Evolutionary conservation across 2,113 vertebrate species (phyloP), one percentile per base, ranked within the genome.

Genomic region (Rousettus leschenaultii): DNA sequence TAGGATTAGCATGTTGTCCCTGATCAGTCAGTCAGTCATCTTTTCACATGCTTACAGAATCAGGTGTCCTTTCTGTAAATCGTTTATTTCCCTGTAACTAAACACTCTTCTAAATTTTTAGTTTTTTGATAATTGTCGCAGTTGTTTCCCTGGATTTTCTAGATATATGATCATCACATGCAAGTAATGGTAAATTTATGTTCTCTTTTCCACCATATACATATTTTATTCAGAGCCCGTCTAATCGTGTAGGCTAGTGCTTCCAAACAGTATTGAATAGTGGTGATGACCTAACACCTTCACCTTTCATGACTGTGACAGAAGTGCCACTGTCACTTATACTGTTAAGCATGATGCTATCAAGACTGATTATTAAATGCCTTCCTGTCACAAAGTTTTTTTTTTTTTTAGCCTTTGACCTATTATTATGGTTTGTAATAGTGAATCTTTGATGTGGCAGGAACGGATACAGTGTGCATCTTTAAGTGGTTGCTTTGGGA

Each of bases 281-380:
- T 3, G 43, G 33, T 5, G 3, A 1, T 1, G 7, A 26, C 78
- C 40, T 12, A 4, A 40, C 5, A 18, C 2, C 7, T 2, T 0
- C 5, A 2, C 16, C 35, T 73, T n/a, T n/a, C 14, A 0, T 14
- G 19, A 16, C 68, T 43, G 0, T 11, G 1, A 15, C 2, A 7
- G 59, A 33, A n/a, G 35, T 6, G 35, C 73, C 51, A 28, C 59
- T 63, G 59, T 28, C 5, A 26, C 82, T 38, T 38, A 7, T 7
- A 2, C 35, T 7, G 3, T 9, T 8, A 30, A 24, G 40, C 14
- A 3, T 30, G n/a, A 35, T n/a, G 24, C 38, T 77, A 57, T 89
- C 35, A 77, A 40, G 61, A 65, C 55, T 40, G n/a, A 59, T 33
- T 84, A 59, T 82, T 80, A 40, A 30, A 57, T 59, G 13, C 45